phyloP scores from a whole-genome alignment of 2,113 vertebrate genomes.

The Sialia sialis region DNA sequence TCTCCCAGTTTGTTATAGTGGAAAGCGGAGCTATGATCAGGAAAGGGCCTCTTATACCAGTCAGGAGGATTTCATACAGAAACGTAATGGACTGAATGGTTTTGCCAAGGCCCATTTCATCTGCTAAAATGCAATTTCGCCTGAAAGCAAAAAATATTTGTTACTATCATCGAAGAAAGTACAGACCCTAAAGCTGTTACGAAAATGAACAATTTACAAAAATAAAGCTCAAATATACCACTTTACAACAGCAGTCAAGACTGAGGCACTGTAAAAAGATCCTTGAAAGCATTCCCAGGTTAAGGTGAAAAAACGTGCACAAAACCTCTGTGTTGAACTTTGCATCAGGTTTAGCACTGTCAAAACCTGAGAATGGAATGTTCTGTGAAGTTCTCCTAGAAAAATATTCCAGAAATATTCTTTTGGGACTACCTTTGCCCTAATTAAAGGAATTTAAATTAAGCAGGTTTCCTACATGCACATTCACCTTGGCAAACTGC shows the following conservation, averaged over 20 bases:
- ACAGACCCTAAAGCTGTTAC: neutral
- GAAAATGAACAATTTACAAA: neutral
- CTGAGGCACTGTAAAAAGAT: neutral
- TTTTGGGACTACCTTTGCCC: neutral
- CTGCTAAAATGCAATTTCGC: constrained; percentile 97
- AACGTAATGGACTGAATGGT: constrained; percentile 99
- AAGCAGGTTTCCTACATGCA: neutral
- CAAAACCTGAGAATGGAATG: neutral
- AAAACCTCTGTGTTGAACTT: neutral
- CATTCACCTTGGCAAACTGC: neutral
- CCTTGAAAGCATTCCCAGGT: neutral
- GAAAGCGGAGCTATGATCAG: constrained; percentile 97
- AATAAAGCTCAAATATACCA: neutral
- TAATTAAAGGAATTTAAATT: neutral
- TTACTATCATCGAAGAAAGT: neutral
- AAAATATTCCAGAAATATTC: neutral
- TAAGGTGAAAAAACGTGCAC: neutral
- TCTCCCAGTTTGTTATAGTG: constrained; percentile 98
- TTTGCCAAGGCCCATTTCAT: constrained; percentile 99
- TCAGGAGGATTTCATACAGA: constrained; percentile 88
- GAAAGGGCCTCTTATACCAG: constrained; percentile 90
- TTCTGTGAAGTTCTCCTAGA: neutral
- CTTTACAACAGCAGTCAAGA: neutral
- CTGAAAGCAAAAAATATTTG: constrained; percentile 70
- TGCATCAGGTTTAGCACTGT: neutral